Evolutionary conservation across 2,113 vertebrate genomes (phyloP).

Genomic region (Lophura nycthemera): DNA sequence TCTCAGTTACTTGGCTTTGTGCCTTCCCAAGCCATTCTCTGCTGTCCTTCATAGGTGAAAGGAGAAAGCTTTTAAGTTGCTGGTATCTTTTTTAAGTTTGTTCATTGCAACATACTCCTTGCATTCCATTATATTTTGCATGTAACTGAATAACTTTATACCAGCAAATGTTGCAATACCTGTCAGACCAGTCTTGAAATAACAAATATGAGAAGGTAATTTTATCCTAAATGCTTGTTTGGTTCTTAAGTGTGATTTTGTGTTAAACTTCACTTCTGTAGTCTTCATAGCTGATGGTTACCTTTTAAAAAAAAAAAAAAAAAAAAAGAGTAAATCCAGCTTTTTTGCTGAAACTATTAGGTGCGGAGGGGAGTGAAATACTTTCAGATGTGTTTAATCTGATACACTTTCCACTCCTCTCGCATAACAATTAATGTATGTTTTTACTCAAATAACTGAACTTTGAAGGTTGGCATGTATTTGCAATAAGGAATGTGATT

Average conservation of each 20-base stretch:
- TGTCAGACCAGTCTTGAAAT: slow-evolving; percentile 64
- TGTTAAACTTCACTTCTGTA: slow-evolving; percentile 41
- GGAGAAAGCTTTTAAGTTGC: neutral
- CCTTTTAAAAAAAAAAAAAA: neutral
- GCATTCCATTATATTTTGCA: slow-evolving; percentile 62
- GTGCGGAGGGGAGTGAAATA: neutral
- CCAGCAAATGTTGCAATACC: slow-evolving; percentile 55
- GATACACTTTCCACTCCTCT: slow-evolving; percentile 7
- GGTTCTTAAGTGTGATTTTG: slow-evolving; percentile 13
- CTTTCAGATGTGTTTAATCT: slow-evolving; percentile 17
- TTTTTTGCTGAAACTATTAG: neutral
- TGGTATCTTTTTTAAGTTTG: slow-evolving; percentile 27
- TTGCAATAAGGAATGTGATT: slow-evolving; percentile 31
- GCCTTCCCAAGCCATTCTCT: neutral
- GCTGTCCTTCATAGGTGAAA: slow-evolving; percentile 42
- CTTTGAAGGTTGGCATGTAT: slow-evolving; percentile 48
- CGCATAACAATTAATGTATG: neutral
- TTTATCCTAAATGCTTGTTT: slow-evolving; percentile 60
- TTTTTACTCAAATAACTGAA: slow-evolving; percentile 58
- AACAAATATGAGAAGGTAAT: slow-evolving; percentile 50
- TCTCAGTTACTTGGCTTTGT: neutral
- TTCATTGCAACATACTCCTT: slow-evolving; percentile 39
- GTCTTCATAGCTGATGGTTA: slow-evolving; percentile 7
- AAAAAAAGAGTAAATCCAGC: neutral
- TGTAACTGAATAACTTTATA: slow-evolving; percentile 69